phyloP scores from a whole-genome alignment of 2,113 vertebrate genomes.

The Jacana jacana region DNA sequence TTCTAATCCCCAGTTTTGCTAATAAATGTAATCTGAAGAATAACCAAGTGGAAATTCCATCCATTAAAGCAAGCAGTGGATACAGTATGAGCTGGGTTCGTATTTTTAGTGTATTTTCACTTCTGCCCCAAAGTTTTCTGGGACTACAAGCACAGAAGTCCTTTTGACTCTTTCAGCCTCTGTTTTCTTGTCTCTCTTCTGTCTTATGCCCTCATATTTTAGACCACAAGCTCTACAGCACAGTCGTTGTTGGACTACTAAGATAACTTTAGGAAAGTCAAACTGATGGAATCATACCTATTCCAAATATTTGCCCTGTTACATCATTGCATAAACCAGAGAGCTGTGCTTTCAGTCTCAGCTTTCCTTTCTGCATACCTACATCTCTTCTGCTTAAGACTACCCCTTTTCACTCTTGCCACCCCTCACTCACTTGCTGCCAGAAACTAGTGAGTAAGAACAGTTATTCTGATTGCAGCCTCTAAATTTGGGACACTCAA shows the following conservation, averaged over 20 bases:
- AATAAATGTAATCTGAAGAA: not conserved
- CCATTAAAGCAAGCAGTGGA: not conserved
- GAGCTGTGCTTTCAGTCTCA: not conserved
- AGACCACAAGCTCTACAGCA: not conserved
- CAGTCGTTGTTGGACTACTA: not conserved
- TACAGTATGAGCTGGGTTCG: not conserved
- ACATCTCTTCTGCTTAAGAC: not conserved
- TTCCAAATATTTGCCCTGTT: not conserved
- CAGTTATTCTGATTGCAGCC: not conserved
- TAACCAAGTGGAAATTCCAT: not conserved
- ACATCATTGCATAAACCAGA: not conserved
- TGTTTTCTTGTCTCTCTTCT: not conserved
- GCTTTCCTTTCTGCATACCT: not conserved
- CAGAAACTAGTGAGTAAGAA: not conserved
- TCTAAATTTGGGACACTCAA: not conserved
- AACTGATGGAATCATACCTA: not conserved
- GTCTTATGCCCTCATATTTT: not conserved
- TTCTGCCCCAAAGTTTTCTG: not conserved
- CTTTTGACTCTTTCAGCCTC: not conserved
- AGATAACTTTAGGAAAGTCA: not conserved
- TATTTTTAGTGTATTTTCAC: not conserved
- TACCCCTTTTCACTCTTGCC: not conserved
- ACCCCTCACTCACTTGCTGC: no score
- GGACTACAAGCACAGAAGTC: not conserved
- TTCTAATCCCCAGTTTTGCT: not conserved